phyloP scores from a whole-genome alignment of 37 sponge, comb jelly and placozoan genomes.

The Haliclona indistincta region DNA sequence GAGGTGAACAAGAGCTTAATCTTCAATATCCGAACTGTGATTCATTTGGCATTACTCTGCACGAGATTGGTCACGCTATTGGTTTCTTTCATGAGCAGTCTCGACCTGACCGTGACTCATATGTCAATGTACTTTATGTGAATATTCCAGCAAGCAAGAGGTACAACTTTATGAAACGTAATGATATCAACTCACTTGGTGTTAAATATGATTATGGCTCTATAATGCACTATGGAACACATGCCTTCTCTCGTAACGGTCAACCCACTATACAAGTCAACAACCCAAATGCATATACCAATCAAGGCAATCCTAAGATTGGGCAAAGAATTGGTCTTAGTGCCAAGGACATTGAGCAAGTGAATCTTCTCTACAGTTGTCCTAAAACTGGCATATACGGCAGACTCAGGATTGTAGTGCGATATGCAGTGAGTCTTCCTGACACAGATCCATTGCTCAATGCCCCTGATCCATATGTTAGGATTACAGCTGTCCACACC shows the following conservation, averaged over 20 bases:
- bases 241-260: slow-evolving; percentile 30
- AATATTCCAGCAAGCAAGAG: background rate
- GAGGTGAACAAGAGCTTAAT: too few relatives aligned
- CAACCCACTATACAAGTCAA: slow-evolving; percentile 24
- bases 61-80: background rate
- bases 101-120: slow-evolving; percentile 4
- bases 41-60: background rate
- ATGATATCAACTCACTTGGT: slow-evolving; percentile 9
- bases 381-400: too few relatives aligned
- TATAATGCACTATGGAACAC: slow-evolving; percentile 50
- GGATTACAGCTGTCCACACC: too few relatives aligned
- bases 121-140: background rate
- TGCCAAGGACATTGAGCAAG: too few relatives aligned
- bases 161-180: background rate
- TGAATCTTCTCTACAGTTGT: too few relatives aligned
- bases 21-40: too few relatives aligned
- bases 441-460: too few relatives aligned
- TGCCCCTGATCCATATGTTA: too few relatives aligned
- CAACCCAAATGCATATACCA: too few relatives aligned
- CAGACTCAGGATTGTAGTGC: too few relatives aligned
- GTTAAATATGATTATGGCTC: slow-evolving; percentile 26
- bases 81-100: slow-evolving; percentile 7
- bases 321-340: too few relatives aligned
- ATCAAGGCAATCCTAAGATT: slow-evolving; percentile 8
- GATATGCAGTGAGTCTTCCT: too few relatives aligned